phyloP scores from a whole-genome alignment of 1,140 invertebrate species.

The Prorops nasuta region DNA sequence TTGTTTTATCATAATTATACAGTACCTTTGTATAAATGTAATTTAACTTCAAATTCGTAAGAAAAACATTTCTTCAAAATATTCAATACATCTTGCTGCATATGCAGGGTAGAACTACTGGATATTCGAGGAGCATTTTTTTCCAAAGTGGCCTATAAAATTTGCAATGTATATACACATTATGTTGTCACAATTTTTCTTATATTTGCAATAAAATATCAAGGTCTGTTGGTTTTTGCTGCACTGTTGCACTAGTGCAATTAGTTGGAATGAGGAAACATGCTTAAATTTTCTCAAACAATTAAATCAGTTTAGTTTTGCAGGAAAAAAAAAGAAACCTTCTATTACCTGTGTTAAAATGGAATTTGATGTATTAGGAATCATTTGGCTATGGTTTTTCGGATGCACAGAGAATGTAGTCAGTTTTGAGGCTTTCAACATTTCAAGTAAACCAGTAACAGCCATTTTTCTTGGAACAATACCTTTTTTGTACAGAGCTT shows the following conservation, averaged over 20 bases:
- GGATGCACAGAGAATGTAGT: too few relatives aligned
- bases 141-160: constrained; percentile 40
- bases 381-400: constrained; percentile 49
- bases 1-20: neutral
- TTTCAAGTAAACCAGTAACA: constrained; percentile 57
- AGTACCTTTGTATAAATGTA: constrained; percentile 60
- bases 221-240: too few relatives aligned
- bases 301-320: too few relatives aligned
- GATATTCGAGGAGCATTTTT: constrained; percentile 35
- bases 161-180: too few relatives aligned
- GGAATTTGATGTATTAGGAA: constrained; percentile 47
- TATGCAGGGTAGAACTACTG: constrained; percentile 57
- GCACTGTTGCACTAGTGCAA: too few relatives aligned
- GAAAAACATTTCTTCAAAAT: constrained; percentile 62
- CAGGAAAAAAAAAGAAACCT: neutral
- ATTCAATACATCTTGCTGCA: constrained; percentile 61
- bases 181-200: too few relatives aligned
- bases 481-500: constrained; percentile 58
- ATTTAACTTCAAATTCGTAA: constrained; percentile 60
- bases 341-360: constrained; percentile 48
- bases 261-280: too few relatives aligned
- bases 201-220: too few relatives aligned
- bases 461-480: constrained; percentile 57
- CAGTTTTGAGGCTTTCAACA: constrained; percentile 58
- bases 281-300: too few relatives aligned